phyloP scores from a whole-genome alignment of 2,888 invertebrate species.

The Halictus quadricinctus region DNA sequence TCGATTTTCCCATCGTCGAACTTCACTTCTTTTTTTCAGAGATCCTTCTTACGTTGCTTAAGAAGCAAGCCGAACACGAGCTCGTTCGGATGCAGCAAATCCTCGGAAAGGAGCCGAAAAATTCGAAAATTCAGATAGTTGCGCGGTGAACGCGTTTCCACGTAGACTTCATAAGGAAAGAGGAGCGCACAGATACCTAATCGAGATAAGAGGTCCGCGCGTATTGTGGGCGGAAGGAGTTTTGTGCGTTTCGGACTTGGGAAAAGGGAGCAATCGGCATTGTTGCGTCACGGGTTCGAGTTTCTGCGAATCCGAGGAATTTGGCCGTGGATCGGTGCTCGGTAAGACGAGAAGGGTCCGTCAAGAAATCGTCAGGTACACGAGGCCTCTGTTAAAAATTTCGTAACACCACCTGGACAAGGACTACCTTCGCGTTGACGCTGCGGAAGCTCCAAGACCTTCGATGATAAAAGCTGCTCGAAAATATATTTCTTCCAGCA shows the following conservation, averaged over 20 bases:
- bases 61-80: not conserved
- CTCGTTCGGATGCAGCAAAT: not conserved
- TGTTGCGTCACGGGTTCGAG: slow-evolving; percentile 79
- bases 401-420: not conserved
- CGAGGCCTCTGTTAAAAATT: not conserved
- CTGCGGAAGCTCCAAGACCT: not conserved
- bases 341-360: slow-evolving; percentile 79
- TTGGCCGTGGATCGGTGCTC: slow-evolving; percentile 62
- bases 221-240: slow-evolving; percentile 78
- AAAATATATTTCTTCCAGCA: too few relatives aligned
- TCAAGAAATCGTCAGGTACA: slow-evolving; percentile 54
- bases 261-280: slow-evolving; percentile 75
- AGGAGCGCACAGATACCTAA: slow-evolving; percentile 68
- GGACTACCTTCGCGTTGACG: not conserved
- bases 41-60: not conserved
- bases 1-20: not conserved
- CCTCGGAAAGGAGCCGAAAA: not conserved
- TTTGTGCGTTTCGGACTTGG: slow-evolving; percentile 58
- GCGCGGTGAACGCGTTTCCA: not conserved
- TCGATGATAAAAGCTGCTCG: too few relatives aligned
- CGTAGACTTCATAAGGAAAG: slow-evolving; percentile 20
- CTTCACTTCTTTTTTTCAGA: not conserved
- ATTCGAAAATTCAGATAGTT: not conserved
- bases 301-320: slow-evolving; percentile 76
- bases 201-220: slow-evolving; percentile 68